Evolutionary conservation across 1,140 invertebrate genomes (phyloP).

Genomic region (Drosophila willistoni): DNA sequence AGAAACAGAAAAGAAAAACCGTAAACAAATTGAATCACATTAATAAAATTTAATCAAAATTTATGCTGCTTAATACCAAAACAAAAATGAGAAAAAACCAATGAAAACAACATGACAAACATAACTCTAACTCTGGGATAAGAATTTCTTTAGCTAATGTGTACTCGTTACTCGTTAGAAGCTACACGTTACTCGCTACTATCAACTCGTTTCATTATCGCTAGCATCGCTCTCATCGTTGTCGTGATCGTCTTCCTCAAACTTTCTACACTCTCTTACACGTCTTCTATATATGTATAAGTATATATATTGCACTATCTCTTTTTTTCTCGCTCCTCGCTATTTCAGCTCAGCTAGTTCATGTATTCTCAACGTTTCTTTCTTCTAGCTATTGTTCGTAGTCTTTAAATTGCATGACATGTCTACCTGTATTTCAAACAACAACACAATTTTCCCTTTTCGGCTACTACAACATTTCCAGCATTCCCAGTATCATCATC

Average conservation of each 20-base stretch:
- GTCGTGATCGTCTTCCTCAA: conserved; percentile 40
- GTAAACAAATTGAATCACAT: conserved; percentile 62
- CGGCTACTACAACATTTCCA: conserved; percentile 20
- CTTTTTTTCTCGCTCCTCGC: conserved; percentile 33
- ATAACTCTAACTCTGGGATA: conserved; percentile 26
- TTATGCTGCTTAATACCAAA: conserved; percentile 49
- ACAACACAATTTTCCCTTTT: conserved; percentile 44
- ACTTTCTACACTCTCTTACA: conserved; percentile 38
- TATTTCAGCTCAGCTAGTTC: conserved; percentile 56
- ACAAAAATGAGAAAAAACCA: neutral
- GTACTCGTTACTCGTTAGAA: conserved; percentile 24
- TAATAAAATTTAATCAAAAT: conserved; percentile 72
- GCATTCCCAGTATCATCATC: conserved; percentile 14
- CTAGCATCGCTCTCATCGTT: conserved; percentile 30
- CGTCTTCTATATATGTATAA: conserved; percentile 32
- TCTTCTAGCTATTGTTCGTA: conserved; percentile 52
- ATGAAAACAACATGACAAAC: conserved; percentile 21
- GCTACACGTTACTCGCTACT: conserved; percentile 28
- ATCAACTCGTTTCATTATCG: conserved; percentile 50
- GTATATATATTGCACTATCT: conserved; percentile 36
- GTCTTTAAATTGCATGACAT: conserved; percentile 50
- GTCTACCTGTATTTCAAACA: too few relatives aligned
- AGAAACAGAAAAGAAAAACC: conserved; percentile 25
- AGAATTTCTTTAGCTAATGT: conserved; percentile 21
- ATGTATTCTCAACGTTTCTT: conserved; percentile 41